A percentile compares a stretch with the other conserved stretches of the same genome.
phyloP scores from a whole-genome alignment of 2,797 vertebrate species.

The Pseudomugil gertrudae region DNA sequence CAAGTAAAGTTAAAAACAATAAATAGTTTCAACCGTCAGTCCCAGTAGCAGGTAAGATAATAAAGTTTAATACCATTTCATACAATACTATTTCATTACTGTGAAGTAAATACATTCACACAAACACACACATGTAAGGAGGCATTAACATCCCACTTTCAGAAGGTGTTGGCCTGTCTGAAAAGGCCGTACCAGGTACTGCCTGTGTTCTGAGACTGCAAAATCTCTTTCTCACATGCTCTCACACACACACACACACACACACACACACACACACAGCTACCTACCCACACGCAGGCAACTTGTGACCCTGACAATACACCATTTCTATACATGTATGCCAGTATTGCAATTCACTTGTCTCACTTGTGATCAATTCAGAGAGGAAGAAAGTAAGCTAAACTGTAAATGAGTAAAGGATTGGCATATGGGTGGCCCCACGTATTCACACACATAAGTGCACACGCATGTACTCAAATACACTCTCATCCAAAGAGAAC shows the following conservation, averaged over 20 bases:
- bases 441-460: not conserved
- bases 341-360: not conserved
- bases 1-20: not conserved
- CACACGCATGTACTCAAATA: not conserved
- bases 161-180: conserved; percentile 34
- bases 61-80: no score
- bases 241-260: conserved; percentile 13
- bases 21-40: no score
- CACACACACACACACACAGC: not conserved
- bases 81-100: no score
- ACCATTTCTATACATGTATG: not conserved
- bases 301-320: not conserved
- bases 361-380: no score
- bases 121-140: not conserved
- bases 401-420: conserved; percentile 2
- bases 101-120: not conserved
- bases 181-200: conserved; percentile 72
- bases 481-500: conserved; percentile 32
- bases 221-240: conserved; percentile 39
- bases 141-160: conserved; percentile 2
- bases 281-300: no score
- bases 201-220: conserved; percentile 49
- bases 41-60: not conserved
- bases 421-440: not conserved
- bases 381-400: not conserved